These are phyloP conservation scores for Drusus annulatus DNA, from an alignment of 1,140 invertebrate genomes.

Conservation along the genomic window DNA sequence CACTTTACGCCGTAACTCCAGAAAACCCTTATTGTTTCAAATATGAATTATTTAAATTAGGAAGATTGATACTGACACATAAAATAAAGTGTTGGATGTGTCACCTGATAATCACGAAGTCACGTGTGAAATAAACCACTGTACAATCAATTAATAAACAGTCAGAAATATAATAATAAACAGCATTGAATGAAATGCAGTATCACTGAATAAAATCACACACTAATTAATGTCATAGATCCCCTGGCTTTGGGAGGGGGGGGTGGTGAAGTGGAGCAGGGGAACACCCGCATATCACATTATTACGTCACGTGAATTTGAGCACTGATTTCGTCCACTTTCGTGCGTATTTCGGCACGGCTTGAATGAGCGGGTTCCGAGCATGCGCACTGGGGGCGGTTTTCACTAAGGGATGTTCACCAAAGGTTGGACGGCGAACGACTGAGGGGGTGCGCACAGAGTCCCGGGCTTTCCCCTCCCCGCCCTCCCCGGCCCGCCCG, in stretches of 20 bases:
- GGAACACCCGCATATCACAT: constrained; percentile 15
- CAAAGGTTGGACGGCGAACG: constrained; percentile 48
- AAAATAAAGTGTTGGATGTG: too few species aligned
- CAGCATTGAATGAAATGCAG: background rate
- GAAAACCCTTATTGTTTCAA: too few species aligned
- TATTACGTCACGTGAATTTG: constrained; percentile 3
- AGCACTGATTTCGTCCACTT: constrained; percentile 22
- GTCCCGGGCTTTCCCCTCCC: constrained; percentile 54
- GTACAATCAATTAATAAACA: background rate
- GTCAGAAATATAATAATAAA: background rate
- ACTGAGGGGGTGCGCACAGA: constrained; percentile 55
- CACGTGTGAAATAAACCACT: background rate
- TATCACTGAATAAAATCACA: constrained; percentile 3
- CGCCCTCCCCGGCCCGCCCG: constrained; percentile 10
- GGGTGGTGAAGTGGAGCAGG: background rate
- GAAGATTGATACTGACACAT: too few species aligned
- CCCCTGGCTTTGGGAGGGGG: background rate
- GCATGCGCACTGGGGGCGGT: constrained; percentile 30
- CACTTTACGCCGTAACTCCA: too few species aligned
- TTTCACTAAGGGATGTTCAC: constrained; percentile 43
- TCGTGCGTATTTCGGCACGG: constrained; percentile 21
- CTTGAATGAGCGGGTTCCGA: constrained; percentile 29
- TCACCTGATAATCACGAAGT: too few species aligned
- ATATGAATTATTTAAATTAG: too few species aligned
- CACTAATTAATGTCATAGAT: constrained; percentile 27